Base-by-base conservation (phyloP, 1,140 invertebrate species). In the Pinna nobilis region DNA sequence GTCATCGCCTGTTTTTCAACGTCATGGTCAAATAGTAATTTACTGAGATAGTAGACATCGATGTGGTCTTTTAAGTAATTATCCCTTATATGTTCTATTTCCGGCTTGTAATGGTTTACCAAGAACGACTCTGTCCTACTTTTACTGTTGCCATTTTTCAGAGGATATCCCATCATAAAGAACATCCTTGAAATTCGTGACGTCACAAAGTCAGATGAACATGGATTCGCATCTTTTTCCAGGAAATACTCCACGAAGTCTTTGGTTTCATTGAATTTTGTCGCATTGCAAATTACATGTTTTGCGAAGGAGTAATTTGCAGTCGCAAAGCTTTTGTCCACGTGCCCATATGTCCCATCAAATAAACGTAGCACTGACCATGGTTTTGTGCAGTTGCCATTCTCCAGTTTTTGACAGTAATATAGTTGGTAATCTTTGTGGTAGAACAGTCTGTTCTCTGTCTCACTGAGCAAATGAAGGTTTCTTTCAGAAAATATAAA, bases 291-390 rank as follows among this genome's bases (percentile, higher is more conserved):
- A 9, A 82, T 28, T n/a, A 78, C 71, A 1, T 63, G 9, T 7
- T 28, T 20, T n/a, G 76, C 69, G 32, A 78, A 74, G 9, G 37
- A 41, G 13, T 78, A 74, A 20, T 61, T 55, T 13, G 61, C 2
- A 33, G 75, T 72, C 39, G 76, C 49, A 20, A 79, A 79, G 11
- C 50, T 51, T 20, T 65, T 11, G 70, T 67, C 44, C 9, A 75
- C 35, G 37, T 41, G 2, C 5, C 33, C 28, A 28, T 65, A 74
- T 1, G 70, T 77, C 13, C 80, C 77, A 35, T 82, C 80, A 49
- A 79, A 79, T 37, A 79, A 64, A n/a, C 80, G 51, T 7, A 79
- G 59, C 4, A 81, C 13, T 15, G 79, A 81, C 18, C 25, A 28
- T 15, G 74, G 71, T 49, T 74, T 74, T 23, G 61, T 7, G 32